Base-by-base conservation (phyloP, 1,140 invertebrate species). In the Pentalonia nigronervosa region DNA sequence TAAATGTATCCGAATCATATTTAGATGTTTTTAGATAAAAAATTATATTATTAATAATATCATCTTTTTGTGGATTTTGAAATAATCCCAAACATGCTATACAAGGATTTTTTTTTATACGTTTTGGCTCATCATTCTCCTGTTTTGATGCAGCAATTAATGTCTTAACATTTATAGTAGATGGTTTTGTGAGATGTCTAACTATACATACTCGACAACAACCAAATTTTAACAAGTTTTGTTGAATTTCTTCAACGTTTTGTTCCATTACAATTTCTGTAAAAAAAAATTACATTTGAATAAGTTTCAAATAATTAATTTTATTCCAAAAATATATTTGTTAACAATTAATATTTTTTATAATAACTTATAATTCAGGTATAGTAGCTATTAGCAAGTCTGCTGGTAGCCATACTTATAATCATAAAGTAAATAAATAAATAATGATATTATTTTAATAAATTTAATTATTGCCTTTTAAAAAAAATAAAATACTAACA, bases 51-150 rank as follows among this genome's bases (percentile, higher is more conserved):
- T 95, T 81, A 67, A 97, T 93, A 17, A 96, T 94, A 60, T 94
- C 94, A 93, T 95, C 94, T 93, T 96, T 95, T 93, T 95, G 95
- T 17, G 95, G 94, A 93, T 96, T 94, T 93, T 97, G 96, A 45
- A 97, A 95, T n/a, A 97, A 95, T 76, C 96, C 97, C 67, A 97
- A 94, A 95, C 97, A 97, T 20, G 95, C 95, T 0, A 96, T 94
- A 94, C 97, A 97, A 11, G 95, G 94, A 94, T 95, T 95, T 6
- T 94, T 60, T 67, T 96, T 95, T n/a, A 94, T 56, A 90, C 95
- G 94, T 93, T 96, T 96, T 30, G 91, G 76, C 8, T 47, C 76
- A 93, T 94, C 88, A 25, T n/a, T 93, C 53, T 81, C 93, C 30
- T 48, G 81, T 53, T 50, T 34, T 36, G 60, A 84, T 67, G 84